Percentiles rank a stretch among this genome's conserved stretches.
Evolutionary conservation across 1,140 invertebrate genomes (phyloP).

Genomic region (Trinorchestia longiramus): DNA sequence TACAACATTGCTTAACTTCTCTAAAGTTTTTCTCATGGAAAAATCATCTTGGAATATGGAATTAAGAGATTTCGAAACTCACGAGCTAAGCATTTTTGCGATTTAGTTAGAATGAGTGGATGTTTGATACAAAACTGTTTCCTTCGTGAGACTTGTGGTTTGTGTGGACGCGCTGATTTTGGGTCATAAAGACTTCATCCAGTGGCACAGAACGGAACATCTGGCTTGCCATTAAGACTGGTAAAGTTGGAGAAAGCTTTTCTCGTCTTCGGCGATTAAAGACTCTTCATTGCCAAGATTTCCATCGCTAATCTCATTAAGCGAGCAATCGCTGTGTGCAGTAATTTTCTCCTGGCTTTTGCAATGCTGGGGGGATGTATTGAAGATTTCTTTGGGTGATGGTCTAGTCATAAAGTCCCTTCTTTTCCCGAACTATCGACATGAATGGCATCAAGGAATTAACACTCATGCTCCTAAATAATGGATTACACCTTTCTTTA

Average conservation of each 20-base stretch:
- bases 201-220: conserved; percentile 6
- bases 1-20: not conserved
- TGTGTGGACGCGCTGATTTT: not conserved
- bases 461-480: not conserved
- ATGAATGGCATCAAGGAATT: not conserved
- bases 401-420: conserved; percentile 13
- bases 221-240: not conserved
- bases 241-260: conserved; percentile 15
- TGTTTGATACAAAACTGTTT: not conserved
- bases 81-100: not conserved
- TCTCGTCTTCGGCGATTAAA: conserved; percentile 32
- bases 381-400: not conserved
- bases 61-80: not conserved
- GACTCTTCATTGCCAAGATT: conserved; percentile 44
- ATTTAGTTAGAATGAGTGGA: not conserved
- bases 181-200: not conserved
- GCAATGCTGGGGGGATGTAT: not conserved
- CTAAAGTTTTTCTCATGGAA: not conserved
- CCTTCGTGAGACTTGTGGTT: not conserved
- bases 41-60: not conserved
- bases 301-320: conserved; percentile 23
- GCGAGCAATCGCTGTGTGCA: conserved; percentile 40
- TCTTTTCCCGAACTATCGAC: not conserved
- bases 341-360: conserved; percentile 22
- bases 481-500: not conserved